Conservation (phyloP, 2,113 vertebrate species). For the Eurystomus gularis region DNA sequence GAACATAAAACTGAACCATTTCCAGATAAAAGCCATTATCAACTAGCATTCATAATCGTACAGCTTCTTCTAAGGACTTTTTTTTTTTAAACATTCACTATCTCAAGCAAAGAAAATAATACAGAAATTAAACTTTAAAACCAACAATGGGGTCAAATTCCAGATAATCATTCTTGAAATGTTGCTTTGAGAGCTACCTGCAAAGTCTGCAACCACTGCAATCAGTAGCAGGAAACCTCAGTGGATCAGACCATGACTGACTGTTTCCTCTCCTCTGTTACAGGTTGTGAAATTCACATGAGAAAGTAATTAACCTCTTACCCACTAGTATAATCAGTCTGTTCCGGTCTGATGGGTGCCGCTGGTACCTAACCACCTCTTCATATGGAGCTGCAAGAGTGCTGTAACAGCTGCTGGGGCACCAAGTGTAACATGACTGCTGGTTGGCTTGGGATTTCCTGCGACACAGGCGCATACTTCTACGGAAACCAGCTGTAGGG, state of each 20-base stretch:
- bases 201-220: neutral
- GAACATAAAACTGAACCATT: neutral
- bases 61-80: neutral
- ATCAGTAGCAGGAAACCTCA: neutral
- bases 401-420: slow-evolving; percentile 70
- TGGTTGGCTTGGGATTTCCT: slow-evolving; percentile 69
- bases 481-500: slow-evolving; percentile 87
- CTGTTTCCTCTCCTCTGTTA: neutral
- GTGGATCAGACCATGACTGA: neutral
- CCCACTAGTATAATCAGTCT: slow-evolving; percentile 88
- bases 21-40: neutral
- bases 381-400: slow-evolving; percentile 80
- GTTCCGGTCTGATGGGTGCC: slow-evolving; percentile 75
- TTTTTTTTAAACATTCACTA: neutral
- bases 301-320: slow-evolving; percentile 52
- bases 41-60: neutral
- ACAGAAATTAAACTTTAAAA: neutral
- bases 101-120: neutral
- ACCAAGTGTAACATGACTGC: slow-evolving; percentile 60
- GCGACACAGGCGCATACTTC: slow-evolving; percentile 90
- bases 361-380: slow-evolving; percentile 90
- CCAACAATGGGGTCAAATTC: neutral
- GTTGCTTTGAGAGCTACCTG: neutral
- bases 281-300: neutral
- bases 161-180: neutral